Base-by-base conservation (phyloP, 2,888 invertebrate species). In the Cryptocheilus praepositus region DNA sequence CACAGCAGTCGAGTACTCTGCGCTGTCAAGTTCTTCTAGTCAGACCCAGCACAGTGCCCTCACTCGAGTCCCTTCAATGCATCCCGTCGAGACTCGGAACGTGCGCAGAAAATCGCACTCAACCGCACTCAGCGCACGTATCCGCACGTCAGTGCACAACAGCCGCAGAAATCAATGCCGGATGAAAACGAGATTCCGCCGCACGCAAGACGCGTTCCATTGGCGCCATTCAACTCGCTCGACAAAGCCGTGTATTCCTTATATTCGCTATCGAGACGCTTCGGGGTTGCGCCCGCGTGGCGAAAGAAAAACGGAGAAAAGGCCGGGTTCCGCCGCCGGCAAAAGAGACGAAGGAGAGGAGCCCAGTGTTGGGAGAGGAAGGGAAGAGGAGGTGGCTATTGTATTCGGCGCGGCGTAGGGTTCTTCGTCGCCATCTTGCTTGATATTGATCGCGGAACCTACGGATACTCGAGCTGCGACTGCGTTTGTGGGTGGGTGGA, bases 371-470 rank as follows among this genome's bases (percentile, higher is more conserved):
- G 65, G 69, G 45, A 16, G 45, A 4, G 2, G 68, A 70, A 71
- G 68, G 67, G 74, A 71, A 63, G 66, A 68, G 76, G 79, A 74
- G 69, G 70, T 61, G 76, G 81, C 86, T 85, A 88, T 88, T 88
- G 86, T 87, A 86, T 86, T 88, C 84, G 84, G 82, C 81, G 83
- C 80, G 80, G 82, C 74, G 76, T 84, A 84, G 84, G 81, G 84
- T 84, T 85, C 85, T 86, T 85, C 85, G 81, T 83, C 88, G 88
- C 88, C 88, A 88, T 88, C 87, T 88, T 88, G 88, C 79, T 84
- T 86, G 88, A 87, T 88, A 88, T 88, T 88, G 88, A 88, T 88
- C 88, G 88, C 86, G 84, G 84, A 84, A 84, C 83, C 83, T 85
- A 85, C 84, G 84, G 85, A 87, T 84, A 85, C 86, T 85, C 83